These are phyloP conservation scores for Propithecus deckenii DNA, from an alignment of 2,797 vertebrate genomes.

Conservation along the genomic window DNA sequence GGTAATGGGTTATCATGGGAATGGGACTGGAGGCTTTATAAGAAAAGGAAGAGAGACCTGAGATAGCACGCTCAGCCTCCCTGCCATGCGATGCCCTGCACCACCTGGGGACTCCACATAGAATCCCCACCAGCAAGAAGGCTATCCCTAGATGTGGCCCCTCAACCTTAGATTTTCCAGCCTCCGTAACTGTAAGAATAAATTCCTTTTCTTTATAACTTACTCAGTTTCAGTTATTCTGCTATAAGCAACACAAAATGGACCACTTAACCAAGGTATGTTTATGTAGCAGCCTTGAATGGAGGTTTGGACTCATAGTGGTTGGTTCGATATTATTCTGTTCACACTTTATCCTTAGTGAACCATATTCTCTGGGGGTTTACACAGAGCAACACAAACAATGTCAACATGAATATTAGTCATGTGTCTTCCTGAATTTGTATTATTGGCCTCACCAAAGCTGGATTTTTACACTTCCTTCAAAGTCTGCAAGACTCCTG, in stretches of 20 bases:
- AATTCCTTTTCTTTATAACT: not conserved
- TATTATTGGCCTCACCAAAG: not conserved
- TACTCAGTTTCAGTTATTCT: not conserved
- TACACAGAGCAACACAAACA: not conserved
- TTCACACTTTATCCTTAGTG: not conserved
- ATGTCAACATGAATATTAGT: not conserved
- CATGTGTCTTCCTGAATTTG: not conserved
- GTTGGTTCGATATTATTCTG: not conserved
- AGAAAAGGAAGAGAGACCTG: not conserved
- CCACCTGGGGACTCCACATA: not conserved
- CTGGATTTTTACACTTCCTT: not conserved
- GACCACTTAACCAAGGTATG: not conserved
- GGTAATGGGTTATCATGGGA: not conserved
- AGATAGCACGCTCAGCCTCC: not conserved
- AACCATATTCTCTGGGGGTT: not conserved
- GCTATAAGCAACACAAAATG: not conserved
- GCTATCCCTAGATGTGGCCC: not conserved
- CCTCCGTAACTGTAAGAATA: not conserved
- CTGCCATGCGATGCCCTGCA: not conserved
- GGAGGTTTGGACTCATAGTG: not conserved
- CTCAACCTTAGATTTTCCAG: not conserved
- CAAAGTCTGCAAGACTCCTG: not conserved
- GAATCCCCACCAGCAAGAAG: not conserved
- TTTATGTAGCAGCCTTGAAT: not conserved
- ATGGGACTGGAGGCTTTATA: not conserved